Evolutionary conservation across 1,140 invertebrate genomes (phyloP), one percentile per base, ranked within the genome.

Genomic region (Vanessa atalanta): DNA sequence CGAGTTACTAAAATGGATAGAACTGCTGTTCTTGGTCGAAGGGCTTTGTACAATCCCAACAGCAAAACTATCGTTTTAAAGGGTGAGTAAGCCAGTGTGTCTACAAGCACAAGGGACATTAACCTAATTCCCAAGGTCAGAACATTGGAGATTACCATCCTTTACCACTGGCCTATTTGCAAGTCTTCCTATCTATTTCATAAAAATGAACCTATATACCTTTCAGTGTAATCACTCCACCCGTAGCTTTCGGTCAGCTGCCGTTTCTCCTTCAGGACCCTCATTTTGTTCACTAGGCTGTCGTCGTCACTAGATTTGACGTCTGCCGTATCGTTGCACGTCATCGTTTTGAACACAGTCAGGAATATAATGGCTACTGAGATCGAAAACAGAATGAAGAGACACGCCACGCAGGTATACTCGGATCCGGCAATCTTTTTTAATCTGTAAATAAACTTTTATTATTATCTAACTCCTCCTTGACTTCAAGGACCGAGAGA

Each of bases 361-460:
- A 78, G 12, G 61, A 83, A 83, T 0, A 84, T 81, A 0, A 81
- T 78, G 0, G 77, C 66, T 4, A 89, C 81, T 0, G 87, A 82
- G 0, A 85, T 53, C 0, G 77, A 31, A 65, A 89, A 86, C 0
- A 89, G 37, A 0, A 86, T 9, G 3, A 81, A 65, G 0, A 91
- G 76, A 51, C 82, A 88, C 0, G 53, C 63, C 0, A 87, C 64
- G 61, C 88, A 89, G 0, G 80, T 78, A 65, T 86, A 88, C 13
- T 89, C 85, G 0, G 83, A 85, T 0, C 72, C 77, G 0, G 83
- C 64, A 0, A 89, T 48, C 26, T 85, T 86, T 61, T 86, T 88
- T 6, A 91, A 69, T 2, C 88, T 91, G 80, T 47, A 51, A 72
- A 57, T 13, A 51, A n/a, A n/a, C n/a, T 4, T 31, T 1, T 31